Conservation (phyloP, 2,797 vertebrate species). For the Huso huso region DNA sequence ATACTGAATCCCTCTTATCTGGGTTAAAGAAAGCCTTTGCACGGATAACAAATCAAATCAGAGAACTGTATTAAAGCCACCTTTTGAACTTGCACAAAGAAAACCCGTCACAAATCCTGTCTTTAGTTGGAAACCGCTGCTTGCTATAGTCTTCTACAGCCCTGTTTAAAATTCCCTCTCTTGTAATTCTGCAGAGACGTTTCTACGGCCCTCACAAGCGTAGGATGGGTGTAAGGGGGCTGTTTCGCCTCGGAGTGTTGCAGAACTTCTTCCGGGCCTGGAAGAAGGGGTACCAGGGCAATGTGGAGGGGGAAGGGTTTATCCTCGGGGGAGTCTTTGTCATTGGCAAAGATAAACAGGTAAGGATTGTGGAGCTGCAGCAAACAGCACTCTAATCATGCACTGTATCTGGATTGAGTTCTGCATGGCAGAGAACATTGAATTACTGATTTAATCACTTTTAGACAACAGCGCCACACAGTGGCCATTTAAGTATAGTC, state of each 20-base stretch:
- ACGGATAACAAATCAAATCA: conserved; percentile 52
- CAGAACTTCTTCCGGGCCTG: conserved; percentile 84
- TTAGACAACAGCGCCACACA: too few relatives aligned
- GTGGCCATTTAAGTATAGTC: too few relatives aligned
- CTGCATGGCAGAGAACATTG: too few relatives aligned
- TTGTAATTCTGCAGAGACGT: conserved; percentile 52
- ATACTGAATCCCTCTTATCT: too few relatives aligned
- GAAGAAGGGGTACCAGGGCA: conserved; percentile 78
- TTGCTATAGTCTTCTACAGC: neutral
- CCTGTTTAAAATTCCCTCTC: too few relatives aligned
- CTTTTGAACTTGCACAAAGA: too few relatives aligned
- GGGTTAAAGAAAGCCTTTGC: too few relatives aligned
- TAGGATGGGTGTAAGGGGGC: conserved; percentile 75
- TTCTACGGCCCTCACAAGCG: conserved; percentile 85
- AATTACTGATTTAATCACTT: too few relatives aligned
- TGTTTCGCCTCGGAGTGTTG: conserved; percentile 86
- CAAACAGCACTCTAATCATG: neutral
- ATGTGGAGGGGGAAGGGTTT: conserved; percentile 88
- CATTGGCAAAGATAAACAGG: conserved; percentile 86
- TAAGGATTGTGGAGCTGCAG: conserved; percentile 30
- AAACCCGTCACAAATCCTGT: too few relatives aligned
- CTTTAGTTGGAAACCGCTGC: too few relatives aligned
- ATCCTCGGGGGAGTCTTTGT: conserved; percentile 90
- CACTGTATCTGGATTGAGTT: neutral
- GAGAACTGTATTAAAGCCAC: too few relatives aligned